A percentile compares a stretch with the other conserved stretches of the same genome.
Evolutionary conservation across 2,797 vertebrate species (phyloP).

Genomic region (Coreius guichenoti): DNA sequence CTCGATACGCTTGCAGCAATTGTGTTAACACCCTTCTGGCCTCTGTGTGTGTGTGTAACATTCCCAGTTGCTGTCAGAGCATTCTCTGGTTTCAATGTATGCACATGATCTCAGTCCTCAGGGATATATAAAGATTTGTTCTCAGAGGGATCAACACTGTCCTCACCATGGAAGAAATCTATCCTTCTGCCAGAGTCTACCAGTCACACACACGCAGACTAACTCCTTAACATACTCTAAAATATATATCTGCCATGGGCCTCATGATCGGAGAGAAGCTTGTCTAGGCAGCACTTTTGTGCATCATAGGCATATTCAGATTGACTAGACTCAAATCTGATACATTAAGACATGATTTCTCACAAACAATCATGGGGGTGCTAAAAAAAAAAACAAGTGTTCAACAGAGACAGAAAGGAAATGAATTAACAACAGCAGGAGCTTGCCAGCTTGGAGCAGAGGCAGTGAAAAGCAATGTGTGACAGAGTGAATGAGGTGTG

Average conservation of each 20-base stretch:
- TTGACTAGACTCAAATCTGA: not conserved
- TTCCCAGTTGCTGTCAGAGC: conserved; percentile 72
- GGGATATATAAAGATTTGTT: conserved; percentile 79
- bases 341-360: not conserved
- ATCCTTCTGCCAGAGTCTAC: conserved; percentile 34
- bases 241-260: not conserved
- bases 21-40: conserved; percentile 31
- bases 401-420: not conserved
- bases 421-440: conserved; percentile 39
- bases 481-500: conserved; percentile 52
- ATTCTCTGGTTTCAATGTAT: conserved; percentile 72
- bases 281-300: not conserved
- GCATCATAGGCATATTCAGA: not conserved
- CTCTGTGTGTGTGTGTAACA: conserved; percentile 52
- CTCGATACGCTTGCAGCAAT: conserved; percentile 6
- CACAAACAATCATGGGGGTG: not conserved
- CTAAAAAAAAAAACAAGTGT: conserved; percentile 6
- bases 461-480: conserved; percentile 69
- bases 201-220: conserved; percentile 57
- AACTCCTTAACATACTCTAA: conserved; percentile 30
- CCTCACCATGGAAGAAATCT: conserved; percentile 66
- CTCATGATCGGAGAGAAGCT: not conserved
- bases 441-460: conserved; percentile 61
- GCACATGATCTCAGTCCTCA: conserved; percentile 70
- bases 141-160: conserved; percentile 66